These are phyloP conservation scores for Rhogogaster chlorosoma DNA, from an alignment of 2,888 invertebrate species.

Conservation along the genomic window DNA sequence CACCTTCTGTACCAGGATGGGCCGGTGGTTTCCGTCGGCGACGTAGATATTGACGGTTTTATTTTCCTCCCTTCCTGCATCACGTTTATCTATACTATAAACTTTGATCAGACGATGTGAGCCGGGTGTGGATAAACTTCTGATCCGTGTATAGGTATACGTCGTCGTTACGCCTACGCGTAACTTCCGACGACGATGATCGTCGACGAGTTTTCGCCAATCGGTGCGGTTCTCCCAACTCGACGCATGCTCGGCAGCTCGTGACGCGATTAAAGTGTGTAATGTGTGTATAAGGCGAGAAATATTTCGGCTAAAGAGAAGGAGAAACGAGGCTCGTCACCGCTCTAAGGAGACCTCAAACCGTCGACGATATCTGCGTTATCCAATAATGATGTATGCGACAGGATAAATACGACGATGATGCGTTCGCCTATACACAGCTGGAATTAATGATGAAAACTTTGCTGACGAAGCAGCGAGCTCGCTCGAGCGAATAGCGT, in stretches of 20 bases:
- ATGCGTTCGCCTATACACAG: not conserved
- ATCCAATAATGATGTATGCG: not conserved
- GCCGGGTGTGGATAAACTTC: not conserved
- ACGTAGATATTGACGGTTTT: not conserved
- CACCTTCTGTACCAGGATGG: slow-evolving; percentile 69
- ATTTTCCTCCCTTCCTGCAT: not conserved
- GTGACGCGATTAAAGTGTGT: slow-evolving; percentile 12
- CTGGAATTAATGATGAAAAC: not conserved
- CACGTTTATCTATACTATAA: not conserved
- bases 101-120: not conserved
- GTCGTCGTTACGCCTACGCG: slow-evolving; percentile 28
- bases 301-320: not conserved
- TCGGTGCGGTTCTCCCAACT: slow-evolving; percentile 4
- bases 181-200: not conserved
- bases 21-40: not conserved
- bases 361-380: not conserved
- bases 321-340: slow-evolving; percentile 47
- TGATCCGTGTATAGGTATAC: not conserved
- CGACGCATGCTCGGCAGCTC: slow-evolving; percentile 36
- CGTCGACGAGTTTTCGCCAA: slow-evolving; percentile 37
- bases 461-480: not conserved
- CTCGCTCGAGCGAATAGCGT: not conserved
- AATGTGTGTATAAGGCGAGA: not conserved
- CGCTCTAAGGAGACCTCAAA: not conserved
- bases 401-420: not conserved